Evolutionary conservation across 2,113 vertebrate genomes (phyloP).

Genomic region (Corythornis cristatus): DNA sequence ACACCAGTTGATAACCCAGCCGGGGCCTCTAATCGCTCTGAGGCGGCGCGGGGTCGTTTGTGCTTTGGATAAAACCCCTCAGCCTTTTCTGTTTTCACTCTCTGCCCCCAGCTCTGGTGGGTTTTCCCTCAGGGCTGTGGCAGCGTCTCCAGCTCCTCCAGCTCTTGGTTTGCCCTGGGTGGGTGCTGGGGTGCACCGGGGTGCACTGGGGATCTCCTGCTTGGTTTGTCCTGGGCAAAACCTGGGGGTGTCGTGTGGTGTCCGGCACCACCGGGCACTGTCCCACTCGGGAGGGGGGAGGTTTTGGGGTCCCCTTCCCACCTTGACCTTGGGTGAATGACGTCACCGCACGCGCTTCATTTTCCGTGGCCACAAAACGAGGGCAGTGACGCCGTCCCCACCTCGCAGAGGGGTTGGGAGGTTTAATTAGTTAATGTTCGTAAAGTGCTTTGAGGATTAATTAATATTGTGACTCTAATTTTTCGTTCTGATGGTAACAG

Average conservation of each 20-base stretch:
- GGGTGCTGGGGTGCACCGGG: background rate
- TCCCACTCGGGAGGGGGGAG: background rate
- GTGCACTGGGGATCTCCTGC: too few relatives aligned
- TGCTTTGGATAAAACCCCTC: background rate
- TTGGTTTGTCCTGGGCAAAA: too few relatives aligned
- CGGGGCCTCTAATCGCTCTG: constrained; percentile 3
- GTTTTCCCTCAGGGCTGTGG: background rate
- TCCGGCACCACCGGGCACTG: background rate
- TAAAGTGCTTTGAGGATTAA: constrained; percentile 71
- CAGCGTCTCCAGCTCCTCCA: background rate
- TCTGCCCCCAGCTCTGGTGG: rapidly evolving
- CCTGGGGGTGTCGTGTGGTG: background rate
- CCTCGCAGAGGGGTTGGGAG: constrained; percentile 29
- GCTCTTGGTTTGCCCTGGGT: background rate
- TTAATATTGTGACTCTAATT: constrained; percentile 63
- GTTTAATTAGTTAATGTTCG: constrained; percentile 67
- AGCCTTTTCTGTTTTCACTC: background rate
- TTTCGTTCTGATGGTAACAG: constrained; percentile 14
- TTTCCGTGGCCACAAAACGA: background rate
- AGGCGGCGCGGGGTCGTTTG: background rate
- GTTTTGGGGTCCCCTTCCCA: background rate
- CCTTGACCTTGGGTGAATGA: background rate
- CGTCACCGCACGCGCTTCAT: rapidly evolving
- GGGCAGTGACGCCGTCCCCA: constrained; percentile 41
- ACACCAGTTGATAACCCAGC: constrained; percentile 43